Evolutionary conservation across 2,888 invertebrate genomes (phyloP), one percentile per base, ranked within the genome.

Genomic region (Apantesis nais): DNA sequence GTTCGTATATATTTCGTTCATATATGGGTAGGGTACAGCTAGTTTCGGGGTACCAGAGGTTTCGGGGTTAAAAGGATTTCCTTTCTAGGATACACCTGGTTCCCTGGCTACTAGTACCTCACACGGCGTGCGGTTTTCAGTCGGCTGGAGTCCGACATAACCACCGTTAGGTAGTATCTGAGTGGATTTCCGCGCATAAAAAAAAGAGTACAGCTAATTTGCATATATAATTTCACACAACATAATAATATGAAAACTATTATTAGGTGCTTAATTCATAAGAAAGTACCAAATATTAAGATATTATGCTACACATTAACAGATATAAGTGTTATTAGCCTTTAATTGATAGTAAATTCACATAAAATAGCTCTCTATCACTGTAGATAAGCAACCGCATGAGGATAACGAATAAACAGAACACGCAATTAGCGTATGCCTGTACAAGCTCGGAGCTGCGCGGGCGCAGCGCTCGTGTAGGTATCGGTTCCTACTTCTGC

Each of bases 381-480:
- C 34, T n/a, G 52, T 4, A 66, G 65, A 55, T 66, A 66, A 66
- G 37, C 25, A 55, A 52, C 55, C 65, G 52, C 37, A 55, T 25
- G 16, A 37, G 65, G 34, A 66, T 52, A 66, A 66, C 34, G n/a
- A 66, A 66, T 66, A 37, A 55, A 55, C 19, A 41, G 29, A 37
- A 55, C 37, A 29, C 8, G 44, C 67, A 67, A 67, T 67, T 67
- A 67, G 66, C 58, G 1, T 16, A 29, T 5, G 58, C 29, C 14
- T 14, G 58, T 5, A 58, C 4, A 25, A 16, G 22, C 44, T 44
- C 25, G 25, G 25, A 25, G 29, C 5, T 58, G 14, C 14, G 34
- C 61, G 22, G 58, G 58, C 31, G 29, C 58, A 29, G 25, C 31
- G 58, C 7, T 29, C 12, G n/a, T 8, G 60, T 66, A 60, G 19